Base-by-base conservation (phyloP, 2,797 vertebrate species). In the Australoheros facetus region DNA sequence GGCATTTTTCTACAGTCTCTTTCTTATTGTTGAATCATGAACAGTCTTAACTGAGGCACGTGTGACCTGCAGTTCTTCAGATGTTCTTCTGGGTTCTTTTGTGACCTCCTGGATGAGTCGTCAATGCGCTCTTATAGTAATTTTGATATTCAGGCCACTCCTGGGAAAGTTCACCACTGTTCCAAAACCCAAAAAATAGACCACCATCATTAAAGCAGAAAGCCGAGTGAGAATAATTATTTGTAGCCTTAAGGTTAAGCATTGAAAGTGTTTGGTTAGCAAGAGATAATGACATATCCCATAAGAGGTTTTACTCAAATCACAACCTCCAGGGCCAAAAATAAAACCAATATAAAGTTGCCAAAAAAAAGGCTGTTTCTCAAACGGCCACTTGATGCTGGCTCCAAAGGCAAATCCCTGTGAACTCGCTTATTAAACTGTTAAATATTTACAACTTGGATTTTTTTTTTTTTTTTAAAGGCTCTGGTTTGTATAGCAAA, bases 311-410 rank as follows among this genome's bases (percentile, higher is more conserved):
- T 66, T 45, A 66, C 23, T 66, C 39, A 66, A 66, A 42, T 2
- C 9, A 1, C 26, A 28, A 66, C 10, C 17, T 69, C 10, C 16
- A 51, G 17, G 26, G 7, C 17, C 3, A 17, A 69, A 51, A 69
- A 13, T 11, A 0, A 30, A 69, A 11, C 62, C 39, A 48, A 2
- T 0, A 48, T 14, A 2, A 45, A 45, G 32, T 4, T 45, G 42
- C 12, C 42, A 45, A 14, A 45, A 16, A 45, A 3, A 45, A 3
- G 5, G 42, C 42, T 16, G 45, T 5, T 48, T 13, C 13, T 16
- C 14, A 37, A 37, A 37, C 10, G 10, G 37, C 37, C 37, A 11
- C 37, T 37, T 37, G 37, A 37, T 37, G 37, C 5, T 17, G 16
- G 16, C 42, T 16, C 14, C 42, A 16, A 16, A 45, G 14, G 4